Conservation (phyloP, 2,113 vertebrate genomes). For the Hydrochoerus hydrochaeris region DNA sequence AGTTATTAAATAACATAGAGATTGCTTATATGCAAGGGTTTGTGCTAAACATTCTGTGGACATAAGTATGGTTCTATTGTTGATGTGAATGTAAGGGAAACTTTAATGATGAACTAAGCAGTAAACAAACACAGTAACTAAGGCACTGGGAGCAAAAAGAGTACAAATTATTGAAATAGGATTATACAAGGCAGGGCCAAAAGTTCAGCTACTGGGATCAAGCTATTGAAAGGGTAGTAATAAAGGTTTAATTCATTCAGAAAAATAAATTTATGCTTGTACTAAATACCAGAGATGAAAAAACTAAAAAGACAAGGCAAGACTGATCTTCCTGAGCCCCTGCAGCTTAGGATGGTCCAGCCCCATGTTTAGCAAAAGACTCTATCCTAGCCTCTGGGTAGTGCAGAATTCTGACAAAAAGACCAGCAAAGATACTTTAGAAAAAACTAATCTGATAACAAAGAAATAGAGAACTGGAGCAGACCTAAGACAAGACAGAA, state of each 20-base stretch:
- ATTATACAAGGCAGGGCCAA: slow-evolving; percentile 30
- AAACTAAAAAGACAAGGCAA: slow-evolving; percentile 12
- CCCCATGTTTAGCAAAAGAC: background rate
- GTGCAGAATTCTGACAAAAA: slow-evolving; percentile 51
- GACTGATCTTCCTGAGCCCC: background rate
- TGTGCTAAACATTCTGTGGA: slow-evolving; percentile 52
- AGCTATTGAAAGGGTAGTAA: slow-evolving; percentile 39
- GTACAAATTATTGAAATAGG: slow-evolving; percentile 36
- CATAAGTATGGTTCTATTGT: slow-evolving; percentile 44
- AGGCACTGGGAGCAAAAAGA: slow-evolving; percentile 17
- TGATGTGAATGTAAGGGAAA: slow-evolving; percentile 13
- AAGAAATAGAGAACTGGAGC: background rate
- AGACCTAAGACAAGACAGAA: background rate
- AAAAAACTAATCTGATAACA: background rate
- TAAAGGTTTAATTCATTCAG: slow-evolving; percentile 59
- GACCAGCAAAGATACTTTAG: background rate
- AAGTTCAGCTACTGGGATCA: slow-evolving; percentile 64
- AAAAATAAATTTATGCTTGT: slow-evolving; percentile 12
- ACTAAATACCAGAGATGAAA: slow-evolving; percentile 34
- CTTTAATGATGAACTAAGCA: slow-evolving; percentile 52
- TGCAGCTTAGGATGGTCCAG: background rate
- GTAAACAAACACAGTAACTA: slow-evolving; percentile 65
- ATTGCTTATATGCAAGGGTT: background rate
- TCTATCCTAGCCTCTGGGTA: background rate
- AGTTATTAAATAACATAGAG: slow-evolving; percentile 50